Evolutionary conservation across 2,797 vertebrate species (phyloP), one percentile per base, ranked within the genome.

Genomic region (Eurystomus glaucurus): DNA sequence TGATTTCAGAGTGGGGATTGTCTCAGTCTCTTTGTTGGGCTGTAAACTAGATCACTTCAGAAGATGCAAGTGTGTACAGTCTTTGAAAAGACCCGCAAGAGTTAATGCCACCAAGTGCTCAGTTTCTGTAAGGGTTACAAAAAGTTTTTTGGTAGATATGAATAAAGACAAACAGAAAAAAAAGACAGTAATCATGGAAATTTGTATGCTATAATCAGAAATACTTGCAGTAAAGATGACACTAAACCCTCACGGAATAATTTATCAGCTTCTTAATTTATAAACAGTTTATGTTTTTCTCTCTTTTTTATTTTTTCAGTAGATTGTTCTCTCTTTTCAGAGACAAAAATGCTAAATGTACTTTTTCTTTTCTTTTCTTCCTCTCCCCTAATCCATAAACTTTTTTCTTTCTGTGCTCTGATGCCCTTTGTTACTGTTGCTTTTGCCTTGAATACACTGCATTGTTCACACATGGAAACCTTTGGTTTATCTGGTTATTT

Each of bases 121-220:
- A 20, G 13, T 85, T 85, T 85, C 52, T 91, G n/a, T 58, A 61
- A 74, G 52, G 66, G 64, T 90, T 93, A 90, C 64, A 92, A 87
- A 94, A 95, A 46, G 9, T 16, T 91, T 93, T 92, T 90, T 46
- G 35, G 60, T 45, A 74, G 45, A 46, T 85, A 91, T 87, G 6
- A 82, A 46, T 75, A 87, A 87, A 62, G 55, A 29, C 41, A 83
- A 92, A 77, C 26, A 79, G 60, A 31, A 92, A 87, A 81, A 81
- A 84, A 31, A 80, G 23, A 54, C 31, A 95, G 33, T 15, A 88
- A 54, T 68, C 15, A 46, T 4, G 6, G 64, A 94, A 91, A 93
- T 71, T 17, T 33, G 22, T 64, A 45, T 64, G 39, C 41, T 85
- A 15, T 41, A 85, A 89, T 66, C 57, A 94, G 71, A 93, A 89